Base-by-base conservation (phyloP, 1,140 invertebrate genomes). In the Ladona fulva region DNA sequence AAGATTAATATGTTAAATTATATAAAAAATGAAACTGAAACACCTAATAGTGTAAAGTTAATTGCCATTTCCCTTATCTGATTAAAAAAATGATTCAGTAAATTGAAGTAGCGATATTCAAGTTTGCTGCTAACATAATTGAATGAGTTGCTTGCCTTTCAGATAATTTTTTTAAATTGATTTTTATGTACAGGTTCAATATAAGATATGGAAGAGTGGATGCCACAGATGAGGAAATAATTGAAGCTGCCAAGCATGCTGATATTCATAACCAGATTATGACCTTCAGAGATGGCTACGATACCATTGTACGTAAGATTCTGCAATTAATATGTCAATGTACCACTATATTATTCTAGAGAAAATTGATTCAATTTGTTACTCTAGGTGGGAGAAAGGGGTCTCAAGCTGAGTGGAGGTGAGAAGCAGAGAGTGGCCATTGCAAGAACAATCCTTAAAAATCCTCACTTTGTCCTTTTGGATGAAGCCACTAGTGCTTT, bases 341-440 rank as follows among this genome's bases (percentile, higher is more conserved):
- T 44, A 76, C 74, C 74, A 74, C 7, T 24, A 77, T 29, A 22
- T 80, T 8, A 75, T 25, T 75, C 16, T 8, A 75, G 24, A 22
- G 25, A 8, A 77, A 25, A 74, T 78, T 78, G 77, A 25, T 73
- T 75, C 76, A 29, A 79, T 78, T 77, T 66, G 52, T 66, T 12
- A 6, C 81, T 78, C 22, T 74, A 92, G 89, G 92, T 95, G 29
- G 93, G 93, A 24, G 93, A 95, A 84, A 86, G 93, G 82, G 94
- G 94, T 44, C 83, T 95, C 29, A 88, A 92, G 74, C 85, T 95
- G 22, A 94, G 92, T 84, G 96, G 96, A 0, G 96, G 96, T 24
- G 95, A 98, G 83, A 97, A 97, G 80, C 96, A 98, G 84, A 88
- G 96, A 80, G 94, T 98, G 76, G 96, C 96, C 0, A 98, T 98